Conservation (phyloP, 1,140 invertebrate species). For the Drosophila paulistorum region DNA sequence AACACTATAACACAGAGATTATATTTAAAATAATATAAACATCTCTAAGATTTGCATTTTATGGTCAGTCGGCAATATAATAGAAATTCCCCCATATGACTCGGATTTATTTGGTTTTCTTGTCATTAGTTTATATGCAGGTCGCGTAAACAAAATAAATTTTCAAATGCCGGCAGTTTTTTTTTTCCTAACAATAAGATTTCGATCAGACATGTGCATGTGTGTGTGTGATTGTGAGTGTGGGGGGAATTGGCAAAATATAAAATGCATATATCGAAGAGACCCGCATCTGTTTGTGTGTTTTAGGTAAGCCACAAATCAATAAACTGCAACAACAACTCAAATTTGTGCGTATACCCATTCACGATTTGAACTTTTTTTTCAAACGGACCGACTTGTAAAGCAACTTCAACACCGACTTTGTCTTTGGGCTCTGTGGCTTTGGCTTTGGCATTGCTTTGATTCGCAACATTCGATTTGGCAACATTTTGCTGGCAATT, state of each 20-base stretch:
- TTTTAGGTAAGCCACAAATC: constrained; percentile 5
- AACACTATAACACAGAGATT: background rate
- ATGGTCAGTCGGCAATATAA: background rate
- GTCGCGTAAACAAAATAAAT: constrained; percentile 42
- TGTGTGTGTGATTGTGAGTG: no score
- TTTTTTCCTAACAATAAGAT: constrained; percentile 24
- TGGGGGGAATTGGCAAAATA: constrained; percentile 38
- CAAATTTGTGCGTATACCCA: constrained; percentile 37
- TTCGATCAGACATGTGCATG: constrained; percentile 24
- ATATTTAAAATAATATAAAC: background rate
- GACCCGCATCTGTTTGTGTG: background rate
- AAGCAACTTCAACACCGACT: constrained; percentile 39
- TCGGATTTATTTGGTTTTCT: background rate
- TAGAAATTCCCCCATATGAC: constrained; percentile 2
- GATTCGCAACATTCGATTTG: constrained; percentile 28
- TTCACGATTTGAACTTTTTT: constrained; percentile 43
- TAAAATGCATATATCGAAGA: background rate
- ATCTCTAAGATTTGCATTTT: constrained; percentile 5
- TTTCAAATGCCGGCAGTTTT: constrained; percentile 46
- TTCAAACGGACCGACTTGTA: constrained; percentile 41
- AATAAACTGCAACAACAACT: constrained; percentile 22
- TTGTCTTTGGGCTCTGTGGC: constrained; percentile 12
- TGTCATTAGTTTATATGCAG: constrained; percentile 49
- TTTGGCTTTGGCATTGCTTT: constrained; percentile 25
- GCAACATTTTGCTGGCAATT: constrained; percentile 47